A percentile compares a stretch with the other conserved stretches of the same genome.
These are phyloP conservation scores for Drepanosiphum platanoidis DNA, from an alignment of 2,888 invertebrate species.

Conservation along the genomic window DNA sequence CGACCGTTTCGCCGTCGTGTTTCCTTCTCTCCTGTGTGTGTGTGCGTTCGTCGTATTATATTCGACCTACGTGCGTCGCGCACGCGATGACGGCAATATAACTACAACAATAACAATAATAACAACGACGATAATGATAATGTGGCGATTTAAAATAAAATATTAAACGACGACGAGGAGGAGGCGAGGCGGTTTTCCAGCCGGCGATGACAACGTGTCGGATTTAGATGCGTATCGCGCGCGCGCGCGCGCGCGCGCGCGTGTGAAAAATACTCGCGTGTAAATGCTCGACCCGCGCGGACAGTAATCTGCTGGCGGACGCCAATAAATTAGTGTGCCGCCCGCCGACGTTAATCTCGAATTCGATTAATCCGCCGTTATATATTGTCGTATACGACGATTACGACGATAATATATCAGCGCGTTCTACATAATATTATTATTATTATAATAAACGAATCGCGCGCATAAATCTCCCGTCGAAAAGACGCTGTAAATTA, in stretches of 20 bases:
- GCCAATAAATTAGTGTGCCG: slow-evolving; percentile 28
- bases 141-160: not conserved
- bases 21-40: too few relatives aligned
- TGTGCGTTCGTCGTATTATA: not conserved
- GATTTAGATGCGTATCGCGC: slow-evolving; percentile 5
- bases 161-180: too few relatives aligned
- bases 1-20: not conserved
- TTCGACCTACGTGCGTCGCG: not conserved
- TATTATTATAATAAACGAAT: not conserved
- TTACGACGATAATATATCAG: slow-evolving; percentile 20
- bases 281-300: not conserved
- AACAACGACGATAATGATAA: not conserved
- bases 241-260: too few relatives aligned
- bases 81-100: not conserved
- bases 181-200: not conserved
- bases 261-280: not conserved
- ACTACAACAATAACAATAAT: not conserved
- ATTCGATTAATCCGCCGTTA: slow-evolving; percentile 8
- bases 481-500: not conserved
- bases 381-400: not conserved
- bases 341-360: slow-evolving; percentile 28
- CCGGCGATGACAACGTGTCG: slow-evolving; percentile 25
- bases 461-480: not conserved
- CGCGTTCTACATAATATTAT: slow-evolving; percentile 30
- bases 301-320: slow-evolving; percentile 39